Evolutionary conservation across 2,113 vertebrate species (phyloP), one percentile per base, ranked within the genome.

Genomic region (Enhydra lutris): DNA sequence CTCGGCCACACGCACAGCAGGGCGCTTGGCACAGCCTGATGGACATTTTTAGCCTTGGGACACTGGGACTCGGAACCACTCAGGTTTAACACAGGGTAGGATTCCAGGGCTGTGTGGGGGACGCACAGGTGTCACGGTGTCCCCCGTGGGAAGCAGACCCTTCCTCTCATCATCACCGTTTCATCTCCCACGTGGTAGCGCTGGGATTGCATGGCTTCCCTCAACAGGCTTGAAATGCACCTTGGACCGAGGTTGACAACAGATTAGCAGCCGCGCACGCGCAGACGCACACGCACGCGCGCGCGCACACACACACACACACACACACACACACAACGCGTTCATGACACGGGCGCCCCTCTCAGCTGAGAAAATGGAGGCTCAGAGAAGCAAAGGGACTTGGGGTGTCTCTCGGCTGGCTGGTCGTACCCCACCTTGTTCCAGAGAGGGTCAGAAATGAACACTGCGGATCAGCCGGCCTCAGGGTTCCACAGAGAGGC

Each of bases 261-360:
- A 36, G 50, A 73, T 1, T 52, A 14, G 6, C 0, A 15, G 15
- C n/a, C 1, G 7, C 21, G 3, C n/a, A 1, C 10, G 3, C 5
- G 39, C 39, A 39, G 39, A 39, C 39, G 39, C 39, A 39, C 39
- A 39, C 39, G 39, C 1, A 39, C 39, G 39, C 39, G 3, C 39
- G 3, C 39, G 39, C 1, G 7, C 21, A 3, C n/a, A 1, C 10
- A 3, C 3, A 7, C 13, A 1, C 7, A 20, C 9, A 3, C 7
- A 7, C 29, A 0, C 4, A 6, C 42, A 8, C 3, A 6, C 36
- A 20, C 36, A 45, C 13, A 13, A 39, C 11, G 1, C 6, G 0
- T 6, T 45, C 45, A 1, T 8, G 3, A 18, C 21, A 45, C 18
- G 6, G 6, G 17, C n/a, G 23, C n/a, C 1, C 13, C 24, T 24